phyloP scores from a whole-genome alignment of 2,888 invertebrate genomes.

The Euproctis similis region DNA sequence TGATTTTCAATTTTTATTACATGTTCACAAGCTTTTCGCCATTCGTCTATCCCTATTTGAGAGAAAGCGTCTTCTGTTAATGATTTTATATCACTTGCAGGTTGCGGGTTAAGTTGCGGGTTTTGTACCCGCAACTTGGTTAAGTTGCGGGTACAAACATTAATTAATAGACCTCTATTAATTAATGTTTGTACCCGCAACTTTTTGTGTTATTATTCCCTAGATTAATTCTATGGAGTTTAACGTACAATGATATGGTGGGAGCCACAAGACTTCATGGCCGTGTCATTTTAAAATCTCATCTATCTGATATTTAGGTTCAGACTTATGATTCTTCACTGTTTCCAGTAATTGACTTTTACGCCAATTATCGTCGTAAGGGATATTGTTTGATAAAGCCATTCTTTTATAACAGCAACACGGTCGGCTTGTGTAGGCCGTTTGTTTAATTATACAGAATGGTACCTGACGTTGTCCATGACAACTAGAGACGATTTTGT shows the following conservation, averaged over 20 bases:
- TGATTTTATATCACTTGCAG: neutral
- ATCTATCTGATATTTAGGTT: slow-evolving; percentile 18
- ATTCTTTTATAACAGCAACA: slow-evolving; percentile 12
- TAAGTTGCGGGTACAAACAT: slow-evolving; percentile 1
- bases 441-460: slow-evolving; percentile 2
- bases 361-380: slow-evolving; percentile 11
- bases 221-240: slow-evolving; percentile 20
- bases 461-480: slow-evolving; percentile 5
- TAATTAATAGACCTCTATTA: too few species aligned
- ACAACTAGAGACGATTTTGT: slow-evolving; percentile 7
- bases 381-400: slow-evolving; percentile 16
- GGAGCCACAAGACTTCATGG: slow-evolving; percentile 3
- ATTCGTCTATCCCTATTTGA: neutral
- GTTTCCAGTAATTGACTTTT: slow-evolving; percentile 14
- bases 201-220: slow-evolving; percentile 4
- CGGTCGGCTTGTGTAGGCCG: neutral
- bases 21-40: neutral
- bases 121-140: too few species aligned
- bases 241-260: slow-evolving; percentile 15
- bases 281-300: slow-evolving; percentile 8
- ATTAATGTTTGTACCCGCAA: slow-evolving; percentile 1
- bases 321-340: slow-evolving; percentile 8
- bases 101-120: too few species aligned
- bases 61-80: neutral
- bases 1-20: slow-evolving; percentile 1